Base-by-base conservation (phyloP, 2,888 invertebrate species). In the Melanostoma scalare region DNA sequence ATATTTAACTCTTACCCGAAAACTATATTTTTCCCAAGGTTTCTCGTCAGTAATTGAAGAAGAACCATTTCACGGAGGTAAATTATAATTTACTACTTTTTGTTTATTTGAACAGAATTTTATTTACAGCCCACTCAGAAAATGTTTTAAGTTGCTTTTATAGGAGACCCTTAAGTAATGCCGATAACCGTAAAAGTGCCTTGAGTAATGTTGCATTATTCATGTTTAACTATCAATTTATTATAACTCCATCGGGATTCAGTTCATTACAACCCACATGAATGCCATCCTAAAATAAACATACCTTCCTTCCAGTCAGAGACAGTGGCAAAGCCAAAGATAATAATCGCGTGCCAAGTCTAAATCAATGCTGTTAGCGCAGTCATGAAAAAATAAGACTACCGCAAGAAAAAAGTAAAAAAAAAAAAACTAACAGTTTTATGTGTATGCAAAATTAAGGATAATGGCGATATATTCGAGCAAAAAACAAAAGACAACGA, bases 281-380 rank as follows among this genome's bases (percentile, higher is more conserved):
- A 60, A 31, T 46, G 46, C 52, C 30, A 53, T 58, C 40, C 8
- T 55, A 40, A 44, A 31, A 44, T 20, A 55, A 46, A 40, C 44
- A 68, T 46, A 40, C 33, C 6, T n/a, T 53, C 52, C 44, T 38
- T 67, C 31, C 42, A 50, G 36, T 53, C 42, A 30, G 31, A 68
- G 10, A 42, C 55, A 2, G 36, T 63, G 10, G 8, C 8, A 31
- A 53, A 42, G 8, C 30, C 44, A 80, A 38, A 40, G 58, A 75
- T 58, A 75, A 74, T 56, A 75, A 67, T 84, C 74, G 84, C 84
- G 40, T 84, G 84, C 75, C 71, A 69, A 52, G 36, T 56, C 20
- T 42, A 65, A 84, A 84, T 78, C 69, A 65, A 78, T 73, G 72
- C 72, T 61, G 40, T 67, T 63, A 63, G 63, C 67, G 44, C 6